phyloP scores from a whole-genome alignment of 2,113 vertebrate genomes.

The Pelecanus crispus region DNA sequence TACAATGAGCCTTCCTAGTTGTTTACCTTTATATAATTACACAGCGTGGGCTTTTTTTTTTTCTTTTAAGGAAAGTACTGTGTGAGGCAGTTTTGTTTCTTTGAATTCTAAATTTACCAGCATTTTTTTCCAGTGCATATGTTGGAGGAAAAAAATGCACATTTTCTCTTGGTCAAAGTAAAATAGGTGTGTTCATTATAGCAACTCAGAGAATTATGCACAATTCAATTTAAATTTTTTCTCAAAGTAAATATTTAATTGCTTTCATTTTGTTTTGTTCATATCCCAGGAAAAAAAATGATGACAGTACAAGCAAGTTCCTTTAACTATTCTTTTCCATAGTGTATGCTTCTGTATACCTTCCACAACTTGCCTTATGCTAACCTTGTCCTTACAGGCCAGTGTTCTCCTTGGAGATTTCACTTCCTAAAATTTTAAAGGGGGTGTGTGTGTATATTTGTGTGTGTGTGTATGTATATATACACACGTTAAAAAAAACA shows the following conservation, averaged over 20 bases:
- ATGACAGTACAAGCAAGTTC: neutral
- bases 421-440: neutral
- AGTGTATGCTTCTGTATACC: rapidly evolving
- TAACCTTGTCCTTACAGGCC: neutral
- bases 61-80: neutral
- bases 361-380: neutral
- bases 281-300: neutral
- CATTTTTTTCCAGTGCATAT: neutral
- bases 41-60: neutral
- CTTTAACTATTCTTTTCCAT: neutral
- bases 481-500: neutral
- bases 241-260: neutral
- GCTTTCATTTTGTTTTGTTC: neutral
- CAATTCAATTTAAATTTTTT: neutral
- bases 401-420: neutral
- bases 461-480: rapidly evolving
- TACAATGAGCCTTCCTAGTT: neutral
- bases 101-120: neutral
- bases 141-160: neutral
- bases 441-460: rapidly evolving
- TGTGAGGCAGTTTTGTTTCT: neutral
- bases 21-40: neutral
- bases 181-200: neutral
- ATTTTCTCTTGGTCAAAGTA: neutral
- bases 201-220: neutral